A percentile compares a stretch with the other conserved stretches of the same genome.
Evolutionary conservation across 2,113 vertebrate genomes (phyloP).

Genomic region (Circaetus gallicus): DNA sequence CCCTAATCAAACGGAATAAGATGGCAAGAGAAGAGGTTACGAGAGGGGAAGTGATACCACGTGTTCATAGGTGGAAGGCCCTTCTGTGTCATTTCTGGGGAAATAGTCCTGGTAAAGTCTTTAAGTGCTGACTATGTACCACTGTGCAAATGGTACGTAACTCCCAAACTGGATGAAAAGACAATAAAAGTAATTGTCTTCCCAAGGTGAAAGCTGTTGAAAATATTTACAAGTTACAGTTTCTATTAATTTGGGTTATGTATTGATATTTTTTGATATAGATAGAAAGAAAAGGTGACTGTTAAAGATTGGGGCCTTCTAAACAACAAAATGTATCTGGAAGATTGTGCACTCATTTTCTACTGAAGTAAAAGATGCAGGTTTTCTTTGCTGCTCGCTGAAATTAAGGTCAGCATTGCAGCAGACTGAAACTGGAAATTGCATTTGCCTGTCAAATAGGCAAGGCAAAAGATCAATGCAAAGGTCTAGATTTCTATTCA

Average conservation of each 20-base stretch:
- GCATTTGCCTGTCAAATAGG: background rate
- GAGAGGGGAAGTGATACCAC: background rate
- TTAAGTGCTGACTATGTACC: background rate
- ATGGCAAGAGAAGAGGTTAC: background rate
- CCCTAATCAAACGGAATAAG: background rate
- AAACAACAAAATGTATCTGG: background rate
- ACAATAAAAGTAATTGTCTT: background rate
- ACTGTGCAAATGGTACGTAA: background rate
- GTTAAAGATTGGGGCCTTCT: background rate
- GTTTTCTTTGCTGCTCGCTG: background rate
- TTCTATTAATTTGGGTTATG: background rate
- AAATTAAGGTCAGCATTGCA: slow-evolving; percentile 13
- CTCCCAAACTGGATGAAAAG: background rate
- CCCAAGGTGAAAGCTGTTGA: background rate
- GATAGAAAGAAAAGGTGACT: background rate
- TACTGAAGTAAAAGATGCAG: background rate
- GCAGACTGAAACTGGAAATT: slow-evolving; percentile 1
- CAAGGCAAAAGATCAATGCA: background rate
- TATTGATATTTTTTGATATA: background rate
- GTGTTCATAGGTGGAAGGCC: background rate
- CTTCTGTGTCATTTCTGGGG: background rate
- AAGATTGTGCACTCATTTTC: background rate
- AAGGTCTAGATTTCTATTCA: background rate
- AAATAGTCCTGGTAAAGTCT: background rate
- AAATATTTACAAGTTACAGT: background rate